Evolutionary conservation across 2,113 vertebrate genomes (phyloP).

Genomic region (Penelope pileata): DNA sequence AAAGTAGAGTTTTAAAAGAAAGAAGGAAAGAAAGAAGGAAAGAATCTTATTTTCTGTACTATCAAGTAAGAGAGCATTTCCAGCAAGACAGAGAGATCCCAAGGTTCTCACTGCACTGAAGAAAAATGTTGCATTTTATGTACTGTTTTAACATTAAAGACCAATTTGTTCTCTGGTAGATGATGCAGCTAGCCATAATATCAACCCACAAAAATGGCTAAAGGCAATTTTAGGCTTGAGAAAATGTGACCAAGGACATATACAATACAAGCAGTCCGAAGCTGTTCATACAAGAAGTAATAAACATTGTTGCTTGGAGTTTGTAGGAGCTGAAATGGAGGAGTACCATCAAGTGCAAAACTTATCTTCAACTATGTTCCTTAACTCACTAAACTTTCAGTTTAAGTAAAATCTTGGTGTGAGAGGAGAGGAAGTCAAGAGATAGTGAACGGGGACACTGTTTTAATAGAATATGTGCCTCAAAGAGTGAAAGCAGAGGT

Average conservation of each 20-base stretch:
- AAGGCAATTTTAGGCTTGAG: neutral
- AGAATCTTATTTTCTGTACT: neutral
- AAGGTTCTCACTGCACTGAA: neutral
- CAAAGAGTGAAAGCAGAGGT: neutral
- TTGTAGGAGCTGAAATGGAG: neutral
- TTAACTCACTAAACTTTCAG: neutral
- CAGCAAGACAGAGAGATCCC: neutral
- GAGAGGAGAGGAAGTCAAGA: neutral
- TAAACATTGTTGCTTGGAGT: neutral
- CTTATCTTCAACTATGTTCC: neutral
- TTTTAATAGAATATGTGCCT: neutral
- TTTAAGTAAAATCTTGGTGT: neutral
- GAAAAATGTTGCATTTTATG: neutral
- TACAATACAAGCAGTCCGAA: neutral
- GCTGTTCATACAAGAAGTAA: neutral
- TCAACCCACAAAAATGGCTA: neutral
- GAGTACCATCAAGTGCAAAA: neutral
- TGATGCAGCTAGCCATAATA: neutral
- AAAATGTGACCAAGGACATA: neutral
- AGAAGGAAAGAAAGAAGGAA: rapidly evolving
- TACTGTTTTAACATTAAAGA: neutral
- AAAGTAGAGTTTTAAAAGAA: too few relatives aligned
- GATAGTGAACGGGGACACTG: neutral
- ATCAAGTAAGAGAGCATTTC: neutral
- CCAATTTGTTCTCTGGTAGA: neutral